Evolutionary conservation across 1,140 invertebrate species (phyloP).

Genomic region (Drosophila tropicalis): DNA sequence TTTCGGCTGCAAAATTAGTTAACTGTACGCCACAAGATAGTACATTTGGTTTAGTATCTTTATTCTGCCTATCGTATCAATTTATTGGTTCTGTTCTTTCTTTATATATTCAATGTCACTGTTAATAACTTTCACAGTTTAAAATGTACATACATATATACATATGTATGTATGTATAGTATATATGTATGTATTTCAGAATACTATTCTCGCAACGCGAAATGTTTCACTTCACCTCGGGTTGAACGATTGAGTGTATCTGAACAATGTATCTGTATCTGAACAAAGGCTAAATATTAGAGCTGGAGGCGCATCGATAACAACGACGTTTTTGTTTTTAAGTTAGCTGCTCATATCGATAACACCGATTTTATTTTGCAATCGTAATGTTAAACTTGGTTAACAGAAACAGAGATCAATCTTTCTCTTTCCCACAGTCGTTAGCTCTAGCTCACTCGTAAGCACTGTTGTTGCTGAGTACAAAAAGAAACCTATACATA

Average conservation of each 20-base stretch:
- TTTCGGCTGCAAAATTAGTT: conserved; percentile 60
- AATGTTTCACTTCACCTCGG: conserved; percentile 12
- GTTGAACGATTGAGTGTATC: conserved; percentile 16
- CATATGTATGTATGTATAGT: background rate
- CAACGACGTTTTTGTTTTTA: background rate
- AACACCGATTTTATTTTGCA: conserved; percentile 1
- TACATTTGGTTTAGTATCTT: conserved; percentile 63
- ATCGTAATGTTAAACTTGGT: background rate
- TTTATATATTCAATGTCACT: background rate
- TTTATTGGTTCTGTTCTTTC: conserved; percentile 21
- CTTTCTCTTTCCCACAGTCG: background rate
- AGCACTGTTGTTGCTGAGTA: background rate
- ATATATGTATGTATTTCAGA: conserved; percentile 6
- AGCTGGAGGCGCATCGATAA: conserved; percentile 1
- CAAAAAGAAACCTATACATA: background rate
- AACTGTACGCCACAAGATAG: conserved; percentile 70
- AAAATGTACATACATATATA: background rate
- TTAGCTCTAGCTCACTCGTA: too few species aligned
- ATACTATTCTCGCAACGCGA: conserved; percentile 1
- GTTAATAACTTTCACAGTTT: conserved; percentile 20
- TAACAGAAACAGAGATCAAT: background rate
- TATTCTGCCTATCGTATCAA: conserved; percentile 53
- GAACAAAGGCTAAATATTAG: conserved; percentile 20
- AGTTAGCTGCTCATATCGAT: background rate
- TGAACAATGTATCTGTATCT: conserved; percentile 18